Percentiles rank a stretch among this genome's conserved stretches.
Conservation (phyloP, 2,797 vertebrate species). For the Onychomys leucogaster region DNA sequence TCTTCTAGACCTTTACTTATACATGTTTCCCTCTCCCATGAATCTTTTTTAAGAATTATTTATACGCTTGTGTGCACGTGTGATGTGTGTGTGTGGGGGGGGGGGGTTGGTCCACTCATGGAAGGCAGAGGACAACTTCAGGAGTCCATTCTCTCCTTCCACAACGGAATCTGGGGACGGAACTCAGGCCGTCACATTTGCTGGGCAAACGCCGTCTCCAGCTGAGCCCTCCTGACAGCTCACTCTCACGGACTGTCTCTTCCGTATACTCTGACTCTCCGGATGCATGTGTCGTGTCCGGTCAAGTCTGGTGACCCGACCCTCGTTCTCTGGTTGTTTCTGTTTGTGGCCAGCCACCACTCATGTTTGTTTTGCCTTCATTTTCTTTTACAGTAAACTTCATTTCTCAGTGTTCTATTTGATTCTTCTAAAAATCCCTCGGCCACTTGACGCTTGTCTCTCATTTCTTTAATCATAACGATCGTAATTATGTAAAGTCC, state of each 20-base stretch:
- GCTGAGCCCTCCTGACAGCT: neutral
- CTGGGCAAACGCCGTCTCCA: neutral
- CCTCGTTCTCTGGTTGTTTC: neutral
- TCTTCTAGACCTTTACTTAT: neutral
- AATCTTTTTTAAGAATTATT: neutral
- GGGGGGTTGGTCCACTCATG: too few species aligned
- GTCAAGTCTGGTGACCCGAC: neutral
- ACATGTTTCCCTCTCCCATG: neutral
- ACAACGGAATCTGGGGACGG: neutral
- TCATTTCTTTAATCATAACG: neutral
- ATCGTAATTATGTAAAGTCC: neutral
- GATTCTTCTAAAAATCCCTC: neutral
- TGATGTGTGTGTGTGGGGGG: neutral
- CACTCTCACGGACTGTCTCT: neutral
- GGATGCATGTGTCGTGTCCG: neutral
- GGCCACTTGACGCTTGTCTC: neutral
- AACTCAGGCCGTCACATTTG: neutral
- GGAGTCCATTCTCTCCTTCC: too few species aligned
- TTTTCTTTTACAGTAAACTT: neutral
- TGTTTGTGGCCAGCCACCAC: neutral
- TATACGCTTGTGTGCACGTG: neutral
- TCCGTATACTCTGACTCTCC: neutral
- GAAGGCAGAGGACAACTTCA: neutral
- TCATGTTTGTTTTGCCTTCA: constrained; percentile 6
- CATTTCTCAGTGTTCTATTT: constrained; percentile 48